Evolutionary conservation across 1,140 invertebrate genomes (phyloP), one percentile per base, ranked within the genome.

Genomic region (Scaptodrosophila lebanonensis): DNA sequence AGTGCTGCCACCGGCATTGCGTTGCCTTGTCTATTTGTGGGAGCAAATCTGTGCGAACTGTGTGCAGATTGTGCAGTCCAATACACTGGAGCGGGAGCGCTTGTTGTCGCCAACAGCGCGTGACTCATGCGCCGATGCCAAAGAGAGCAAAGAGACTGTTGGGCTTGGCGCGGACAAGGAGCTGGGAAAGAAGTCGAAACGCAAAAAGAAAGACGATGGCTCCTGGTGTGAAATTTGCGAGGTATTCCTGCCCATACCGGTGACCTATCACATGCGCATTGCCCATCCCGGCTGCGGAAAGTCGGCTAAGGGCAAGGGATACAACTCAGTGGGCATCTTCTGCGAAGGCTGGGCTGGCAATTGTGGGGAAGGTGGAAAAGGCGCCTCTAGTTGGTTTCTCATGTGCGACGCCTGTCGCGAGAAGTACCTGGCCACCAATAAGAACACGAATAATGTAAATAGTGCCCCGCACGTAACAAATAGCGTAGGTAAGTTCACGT

Each of bases 251-350:
- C 91, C 94, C 45, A 91, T 93, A 87, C 65, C 89, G 54, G 59
- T 98, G 0, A 97, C 95, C 0, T 94, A 95, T 65, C 97, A 99
- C 86, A 97, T 99, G 95, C 90, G 93, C 36, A 91, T 93, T 66
- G 87, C 91, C 30, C 97, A 98, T 89, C 93, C 94, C 2, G 97
- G 97, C 1, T 98, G 97, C 87, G 95, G 95, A 0, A 91, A 91
- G 70, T 91, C 94, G 56, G 93, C 95, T n/a, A 91, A 77, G 15
- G 86, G 95, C 1, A 95, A 95, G 85, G 95, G 95, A 1, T 97
- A 97, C 86, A 96, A 96, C 82, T 93, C 91, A 51, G 91, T 91
- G 27, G 95, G 95, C 6, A 93, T 92, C 73, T 96, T 93, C 84
- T 95, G 94, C 84, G 91, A 92, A 8, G 95, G 95, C 1, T 95